phyloP scores from a whole-genome alignment of 2,113 vertebrate genomes.

The Parus major region DNA sequence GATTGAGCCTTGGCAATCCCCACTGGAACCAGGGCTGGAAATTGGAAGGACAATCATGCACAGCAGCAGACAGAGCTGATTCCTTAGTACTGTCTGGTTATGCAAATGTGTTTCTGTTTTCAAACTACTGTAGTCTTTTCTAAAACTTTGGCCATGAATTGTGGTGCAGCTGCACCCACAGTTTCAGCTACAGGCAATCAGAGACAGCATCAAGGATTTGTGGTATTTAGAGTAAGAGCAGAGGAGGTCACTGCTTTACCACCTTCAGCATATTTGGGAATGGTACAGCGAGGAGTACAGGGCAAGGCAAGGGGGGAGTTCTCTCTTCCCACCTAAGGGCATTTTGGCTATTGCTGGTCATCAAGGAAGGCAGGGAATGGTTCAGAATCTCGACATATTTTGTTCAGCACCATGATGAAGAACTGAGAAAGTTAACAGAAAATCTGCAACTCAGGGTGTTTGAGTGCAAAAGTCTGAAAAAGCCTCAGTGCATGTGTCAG shows the following conservation, averaged over 20 bases:
- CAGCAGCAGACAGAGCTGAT: not conserved
- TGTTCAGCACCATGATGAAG: not conserved
- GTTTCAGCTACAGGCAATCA: not conserved
- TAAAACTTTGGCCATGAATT: not conserved
- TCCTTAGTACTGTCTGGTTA: not conserved
- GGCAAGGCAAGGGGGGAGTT: not conserved
- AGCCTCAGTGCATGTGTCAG: not conserved
- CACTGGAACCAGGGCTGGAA: not conserved
- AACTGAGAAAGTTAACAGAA: not conserved
- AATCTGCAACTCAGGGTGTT: not conserved
- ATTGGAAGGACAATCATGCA: not conserved
- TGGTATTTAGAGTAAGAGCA: not conserved
- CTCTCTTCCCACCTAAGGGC: not conserved
- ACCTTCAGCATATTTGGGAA: not conserved
- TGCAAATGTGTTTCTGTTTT: not conserved
- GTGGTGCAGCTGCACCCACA: not conserved
- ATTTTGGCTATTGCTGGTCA: not conserved
- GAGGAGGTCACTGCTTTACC: not conserved
- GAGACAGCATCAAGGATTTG: not conserved
- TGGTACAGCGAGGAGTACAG: not conserved
- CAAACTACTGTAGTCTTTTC: not conserved
- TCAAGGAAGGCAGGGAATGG: not conserved
- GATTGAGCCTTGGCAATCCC: not conserved
- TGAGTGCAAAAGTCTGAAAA: not conserved
- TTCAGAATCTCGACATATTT: not conserved